These are phyloP conservation scores for Saccopteryx leptura DNA, from an alignment of 2,113 vertebrate species.

Conservation along the genomic window DNA sequence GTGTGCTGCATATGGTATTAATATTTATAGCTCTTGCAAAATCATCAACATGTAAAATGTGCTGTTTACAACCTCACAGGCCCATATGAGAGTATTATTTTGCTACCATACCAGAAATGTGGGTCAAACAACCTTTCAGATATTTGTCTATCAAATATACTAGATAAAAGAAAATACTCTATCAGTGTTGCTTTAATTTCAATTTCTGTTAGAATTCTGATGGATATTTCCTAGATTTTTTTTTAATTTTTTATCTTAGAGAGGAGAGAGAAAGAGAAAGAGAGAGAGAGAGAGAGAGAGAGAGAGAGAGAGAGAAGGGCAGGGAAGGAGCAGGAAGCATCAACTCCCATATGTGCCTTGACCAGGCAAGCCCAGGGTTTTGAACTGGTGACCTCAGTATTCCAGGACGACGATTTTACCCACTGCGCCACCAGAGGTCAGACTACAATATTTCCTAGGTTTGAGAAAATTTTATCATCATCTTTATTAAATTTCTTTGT, in stretches of 20 bases:
- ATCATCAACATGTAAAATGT: neutral
- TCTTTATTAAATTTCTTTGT: constrained; percentile 30
- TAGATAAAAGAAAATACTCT: neutral
- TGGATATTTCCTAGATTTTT: neutral
- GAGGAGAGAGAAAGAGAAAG: too few relatives aligned
- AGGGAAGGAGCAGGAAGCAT: too few relatives aligned
- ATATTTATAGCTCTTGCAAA: neutral
- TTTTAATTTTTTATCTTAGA: too few relatives aligned
- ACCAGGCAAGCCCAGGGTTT: too few relatives aligned
- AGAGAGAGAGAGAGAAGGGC: too few relatives aligned
- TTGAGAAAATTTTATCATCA: neutral
- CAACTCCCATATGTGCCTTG: too few relatives aligned
- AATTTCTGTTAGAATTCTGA: constrained; percentile 17
- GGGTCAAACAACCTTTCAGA: neutral
- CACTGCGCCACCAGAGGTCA: too few relatives aligned
- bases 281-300: too few relatives aligned
- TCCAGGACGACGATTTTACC: too few relatives aligned
- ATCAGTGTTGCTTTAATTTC: neutral
- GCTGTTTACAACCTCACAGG: neutral
- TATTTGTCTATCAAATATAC: neutral
- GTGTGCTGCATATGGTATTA: neutral
- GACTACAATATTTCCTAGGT: neutral
- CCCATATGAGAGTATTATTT: neutral
- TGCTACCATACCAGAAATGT: neutral
- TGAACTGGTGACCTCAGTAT: too few relatives aligned